Conservation (phyloP, 2,113 vertebrate species). For the Crocuta crocuta region DNA sequence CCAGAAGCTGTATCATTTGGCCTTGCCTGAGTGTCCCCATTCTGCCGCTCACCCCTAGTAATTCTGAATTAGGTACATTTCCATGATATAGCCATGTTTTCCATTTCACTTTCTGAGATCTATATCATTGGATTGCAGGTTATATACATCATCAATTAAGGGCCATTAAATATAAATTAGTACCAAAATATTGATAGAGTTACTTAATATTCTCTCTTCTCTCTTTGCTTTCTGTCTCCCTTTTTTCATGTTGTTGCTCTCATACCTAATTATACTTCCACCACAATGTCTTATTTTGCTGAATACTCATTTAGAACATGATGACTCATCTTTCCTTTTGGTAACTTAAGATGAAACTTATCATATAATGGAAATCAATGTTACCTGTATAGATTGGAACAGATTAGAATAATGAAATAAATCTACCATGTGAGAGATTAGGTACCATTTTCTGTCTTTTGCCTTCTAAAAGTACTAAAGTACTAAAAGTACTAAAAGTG, state of each 20-base stretch:
- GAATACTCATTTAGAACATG: background rate
- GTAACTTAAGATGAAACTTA: background rate
- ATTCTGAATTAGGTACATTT: background rate
- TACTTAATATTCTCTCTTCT: background rate
- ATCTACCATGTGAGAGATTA: background rate
- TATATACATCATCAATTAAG: background rate
- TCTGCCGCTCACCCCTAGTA: background rate
- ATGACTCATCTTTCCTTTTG: background rate
- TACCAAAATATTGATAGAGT: background rate
- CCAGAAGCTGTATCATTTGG: background rate
- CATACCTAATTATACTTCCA: background rate
- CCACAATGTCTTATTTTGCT: background rate
- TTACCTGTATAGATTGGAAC: background rate
- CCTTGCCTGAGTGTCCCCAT: background rate
- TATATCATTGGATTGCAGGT: background rate
- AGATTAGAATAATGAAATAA: background rate
- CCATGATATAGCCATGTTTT: background rate
- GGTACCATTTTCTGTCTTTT: background rate
- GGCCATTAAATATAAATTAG: background rate
- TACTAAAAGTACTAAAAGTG: no score
- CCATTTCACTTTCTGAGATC: background rate
- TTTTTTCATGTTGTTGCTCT: background rate
- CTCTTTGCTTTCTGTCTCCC: background rate
- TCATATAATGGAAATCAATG: background rate
- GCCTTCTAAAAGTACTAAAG: no score